Percentiles rank a stretch among this genome's conserved stretches.
These are phyloP conservation scores for Halictus quadricinctus DNA, from an alignment of 2,888 invertebrate species.

Conservation along the genomic window DNA sequence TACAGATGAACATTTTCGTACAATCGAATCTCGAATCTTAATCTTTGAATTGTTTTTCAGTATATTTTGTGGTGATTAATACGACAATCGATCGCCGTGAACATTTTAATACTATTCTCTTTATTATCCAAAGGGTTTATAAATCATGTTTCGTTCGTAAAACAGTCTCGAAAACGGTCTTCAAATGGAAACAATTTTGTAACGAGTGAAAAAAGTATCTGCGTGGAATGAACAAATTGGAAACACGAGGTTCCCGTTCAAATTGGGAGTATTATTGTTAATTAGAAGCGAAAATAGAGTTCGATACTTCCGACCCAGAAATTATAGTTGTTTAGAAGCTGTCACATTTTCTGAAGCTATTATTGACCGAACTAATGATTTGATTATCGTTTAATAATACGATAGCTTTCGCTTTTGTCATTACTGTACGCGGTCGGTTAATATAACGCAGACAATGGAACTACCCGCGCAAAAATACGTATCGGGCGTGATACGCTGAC, in stretches of 20 bases:
- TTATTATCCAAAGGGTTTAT: background rate
- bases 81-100: background rate
- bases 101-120: background rate
- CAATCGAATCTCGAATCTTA: too few relatives aligned
- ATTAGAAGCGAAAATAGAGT: slow-evolving; percentile 13
- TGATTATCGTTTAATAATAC: background rate
- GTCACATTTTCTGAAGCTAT: slow-evolving; percentile 16
- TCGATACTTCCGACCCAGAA: background rate
- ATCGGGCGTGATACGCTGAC: slow-evolving; percentile 8
- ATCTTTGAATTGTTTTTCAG: too few relatives aligned
- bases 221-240: background rate
- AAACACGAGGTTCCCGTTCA: background rate
- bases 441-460: slow-evolving; percentile 26
- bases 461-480: slow-evolving; percentile 30
- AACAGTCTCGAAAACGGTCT: background rate
- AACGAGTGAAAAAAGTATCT: background rate
- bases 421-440: slow-evolving; percentile 10
- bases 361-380: slow-evolving; percentile 27
- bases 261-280: background rate
- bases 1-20: too few relatives aligned
- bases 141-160: background rate
- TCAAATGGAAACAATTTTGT: background rate
- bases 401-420: slow-evolving; percentile 17
- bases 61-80: background rate
- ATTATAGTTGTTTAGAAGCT: slow-evolving; percentile 13